Conservation (phyloP, 53 echinoderm and acorn worm species). For the Zoroaster sp. region DNA sequence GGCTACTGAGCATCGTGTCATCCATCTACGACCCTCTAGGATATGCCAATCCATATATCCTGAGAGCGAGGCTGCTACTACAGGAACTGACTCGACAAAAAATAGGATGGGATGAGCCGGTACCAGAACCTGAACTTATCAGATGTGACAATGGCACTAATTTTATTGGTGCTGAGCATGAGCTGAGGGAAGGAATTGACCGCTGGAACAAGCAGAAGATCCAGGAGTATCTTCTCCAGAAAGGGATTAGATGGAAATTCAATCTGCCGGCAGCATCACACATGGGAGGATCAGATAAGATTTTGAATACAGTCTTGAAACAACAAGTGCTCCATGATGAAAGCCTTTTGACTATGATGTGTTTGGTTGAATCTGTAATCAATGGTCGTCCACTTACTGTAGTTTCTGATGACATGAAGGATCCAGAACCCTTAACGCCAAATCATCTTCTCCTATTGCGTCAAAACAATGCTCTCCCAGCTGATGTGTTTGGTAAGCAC, state of each 20-base stretch:
- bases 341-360: no score
- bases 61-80: constrained; percentile 56
- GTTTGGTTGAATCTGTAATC: no score
- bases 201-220: constrained; percentile 54
- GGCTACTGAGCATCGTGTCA: constrained; percentile 49
- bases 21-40: constrained; percentile 64
- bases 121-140: constrained; percentile 50
- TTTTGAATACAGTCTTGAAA: constrained; percentile 50
- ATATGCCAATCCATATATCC: constrained; percentile 39
- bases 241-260: constrained; percentile 67
- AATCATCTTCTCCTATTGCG: constrained; percentile 16
- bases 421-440: constrained; percentile 18
- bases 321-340: constrained; percentile 68
- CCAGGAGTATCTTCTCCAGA: constrained; percentile 39
- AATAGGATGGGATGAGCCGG: constrained; percentile 61
- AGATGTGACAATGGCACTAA: constrained; percentile 70
- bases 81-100: constrained; percentile 53
- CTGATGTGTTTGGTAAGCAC: neutral
- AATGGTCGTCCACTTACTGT: no score
- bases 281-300: constrained; percentile 64
- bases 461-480: neutral
- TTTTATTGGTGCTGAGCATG: constrained; percentile 65
- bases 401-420: no score
- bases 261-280: constrained; percentile 72
- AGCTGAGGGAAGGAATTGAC: constrained; percentile 46